phyloP scores from a whole-genome alignment of 2,888 invertebrate species.

The Teinopalpus imperialis region DNA sequence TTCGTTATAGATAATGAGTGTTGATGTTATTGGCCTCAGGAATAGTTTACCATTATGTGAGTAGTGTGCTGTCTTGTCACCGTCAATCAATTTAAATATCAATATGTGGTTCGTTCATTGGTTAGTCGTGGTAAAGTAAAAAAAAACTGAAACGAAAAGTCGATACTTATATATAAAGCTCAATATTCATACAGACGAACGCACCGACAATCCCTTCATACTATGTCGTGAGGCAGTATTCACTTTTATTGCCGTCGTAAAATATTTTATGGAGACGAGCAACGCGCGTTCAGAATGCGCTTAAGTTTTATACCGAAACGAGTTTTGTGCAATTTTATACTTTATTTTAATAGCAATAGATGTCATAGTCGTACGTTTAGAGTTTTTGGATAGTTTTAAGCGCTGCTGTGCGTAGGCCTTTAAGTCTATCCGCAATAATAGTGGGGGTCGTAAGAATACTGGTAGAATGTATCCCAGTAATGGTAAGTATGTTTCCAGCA shows the following conservation, averaged over 20 bases:
- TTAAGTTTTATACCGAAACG: constrained; percentile 30
- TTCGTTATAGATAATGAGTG: no score
- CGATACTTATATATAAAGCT: constrained; percentile 6
- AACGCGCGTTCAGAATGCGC: constrained; percentile 38
- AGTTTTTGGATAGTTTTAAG: constrained; percentile 13
- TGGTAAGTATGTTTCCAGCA: constrained; percentile 18
- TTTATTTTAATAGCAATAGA: neutral
- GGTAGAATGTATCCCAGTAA: constrained; percentile 12
- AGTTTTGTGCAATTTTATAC: neutral
- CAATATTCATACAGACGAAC: constrained; percentile 21
- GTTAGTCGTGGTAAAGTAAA: no score
- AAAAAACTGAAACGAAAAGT: no score
- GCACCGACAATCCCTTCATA: constrained; percentile 14
- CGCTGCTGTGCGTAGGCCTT: constrained; percentile 22
- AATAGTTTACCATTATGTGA: no score
- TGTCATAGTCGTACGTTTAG: neutral
- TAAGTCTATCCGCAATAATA: constrained; percentile 25
- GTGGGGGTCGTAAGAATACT: constrained; percentile 19
- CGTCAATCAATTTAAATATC: no score
- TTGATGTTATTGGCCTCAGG: no score
- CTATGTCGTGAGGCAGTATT: constrained; percentile 35
- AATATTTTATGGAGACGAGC: constrained; percentile 43
- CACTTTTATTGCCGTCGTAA: constrained; percentile 43
- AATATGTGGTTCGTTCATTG: no score
- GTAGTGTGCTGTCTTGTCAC: no score